A percentile compares a stretch with the other conserved stretches of the same genome.
Conservation (phyloP, 2,888 invertebrate species). For the Pterostichus niger region DNA sequence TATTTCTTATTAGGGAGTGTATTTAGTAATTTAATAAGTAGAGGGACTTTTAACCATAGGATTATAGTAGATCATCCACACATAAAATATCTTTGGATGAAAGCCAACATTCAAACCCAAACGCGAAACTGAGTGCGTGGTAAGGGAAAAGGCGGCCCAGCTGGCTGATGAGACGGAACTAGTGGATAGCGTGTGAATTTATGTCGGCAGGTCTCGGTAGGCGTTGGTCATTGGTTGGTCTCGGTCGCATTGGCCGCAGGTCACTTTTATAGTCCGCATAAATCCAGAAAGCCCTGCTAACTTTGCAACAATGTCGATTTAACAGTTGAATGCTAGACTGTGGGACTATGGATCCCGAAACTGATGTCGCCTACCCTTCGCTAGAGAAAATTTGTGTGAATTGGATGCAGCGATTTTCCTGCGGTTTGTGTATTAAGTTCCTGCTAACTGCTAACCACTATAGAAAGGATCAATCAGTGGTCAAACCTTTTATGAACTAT, state of each 20-base stretch:
- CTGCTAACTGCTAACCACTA: background rate
- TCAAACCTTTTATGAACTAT: no score
- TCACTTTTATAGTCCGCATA: slow-evolving; percentile 60
- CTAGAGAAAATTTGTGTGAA: slow-evolving; percentile 7
- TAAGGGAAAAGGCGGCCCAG: background rate
- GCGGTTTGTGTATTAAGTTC: background rate
- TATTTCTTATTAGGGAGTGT: no score
- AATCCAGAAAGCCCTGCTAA: slow-evolving; percentile 48
- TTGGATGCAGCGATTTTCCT: background rate
- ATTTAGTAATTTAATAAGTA: no score
- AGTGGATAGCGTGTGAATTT: slow-evolving; percentile 54
- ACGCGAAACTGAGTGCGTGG: background rate
- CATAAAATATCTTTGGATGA: no score
- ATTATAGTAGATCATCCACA: no score
- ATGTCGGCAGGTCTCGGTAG: slow-evolving; percentile 50
- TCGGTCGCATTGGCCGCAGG: slow-evolving; percentile 39
- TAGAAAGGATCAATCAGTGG: background rate
- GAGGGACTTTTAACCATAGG: no score
- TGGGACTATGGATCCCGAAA: background rate
- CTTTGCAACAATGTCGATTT: slow-evolving; percentile 45
- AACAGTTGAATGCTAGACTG: slow-evolving; percentile 4
- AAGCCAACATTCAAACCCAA: background rate
- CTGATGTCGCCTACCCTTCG: background rate
- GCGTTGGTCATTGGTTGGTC: slow-evolving; percentile 30
- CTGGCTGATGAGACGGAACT: slow-evolving; percentile 60